Conservation (phyloP, 2,113 vertebrate genomes). For the Nothoprocta pentlandii region DNA sequence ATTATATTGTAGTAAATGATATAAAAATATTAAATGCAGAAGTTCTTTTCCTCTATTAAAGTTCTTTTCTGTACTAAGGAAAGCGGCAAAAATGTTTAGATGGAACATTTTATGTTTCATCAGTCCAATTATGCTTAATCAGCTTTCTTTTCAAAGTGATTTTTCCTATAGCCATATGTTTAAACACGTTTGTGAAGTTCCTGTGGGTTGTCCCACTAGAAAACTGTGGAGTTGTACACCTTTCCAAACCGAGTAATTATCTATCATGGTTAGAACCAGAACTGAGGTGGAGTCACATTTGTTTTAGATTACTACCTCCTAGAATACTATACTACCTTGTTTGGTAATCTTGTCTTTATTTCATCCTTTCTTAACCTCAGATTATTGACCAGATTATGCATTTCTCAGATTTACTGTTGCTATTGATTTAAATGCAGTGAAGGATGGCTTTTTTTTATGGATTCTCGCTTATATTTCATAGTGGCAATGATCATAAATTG, state of each 20-base stretch:
- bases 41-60: neutral
- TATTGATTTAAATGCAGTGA: neutral
- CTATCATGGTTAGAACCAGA: neutral
- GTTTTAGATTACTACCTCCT: neutral
- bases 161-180: neutral
- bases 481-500: neutral
- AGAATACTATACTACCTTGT: neutral
- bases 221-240: neutral
- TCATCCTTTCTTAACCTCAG: neutral
- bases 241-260: neutral
- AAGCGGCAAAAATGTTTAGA: neutral
- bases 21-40: neutral
- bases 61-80: neutral
- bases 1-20: neutral
- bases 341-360: neutral
- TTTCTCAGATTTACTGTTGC: neutral
- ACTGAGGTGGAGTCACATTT: neutral
- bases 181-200: neutral
- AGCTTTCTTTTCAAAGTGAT: neutral
- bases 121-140: neutral
- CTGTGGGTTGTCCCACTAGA: neutral
- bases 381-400: neutral
- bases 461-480: neutral
- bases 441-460: no score
- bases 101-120: neutral